Evolutionary conservation across 2,797 vertebrate genomes (phyloP).

Genomic region (Chaetodon trifasciatus): DNA sequence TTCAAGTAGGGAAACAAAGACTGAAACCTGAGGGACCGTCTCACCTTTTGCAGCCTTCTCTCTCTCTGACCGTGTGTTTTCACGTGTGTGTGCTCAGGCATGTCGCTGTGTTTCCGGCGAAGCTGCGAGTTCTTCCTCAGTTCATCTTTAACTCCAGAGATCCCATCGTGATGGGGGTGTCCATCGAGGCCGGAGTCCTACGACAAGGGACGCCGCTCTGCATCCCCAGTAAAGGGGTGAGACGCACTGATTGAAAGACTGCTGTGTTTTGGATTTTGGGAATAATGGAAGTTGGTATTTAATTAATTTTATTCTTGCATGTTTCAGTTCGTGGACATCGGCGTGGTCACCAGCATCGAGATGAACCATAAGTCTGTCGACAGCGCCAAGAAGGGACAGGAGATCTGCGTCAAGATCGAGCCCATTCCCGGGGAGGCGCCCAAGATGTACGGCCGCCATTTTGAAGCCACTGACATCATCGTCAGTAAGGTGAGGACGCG

Average conservation of each 20-base stretch:
- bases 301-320: background rate
- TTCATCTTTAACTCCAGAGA: conserved; percentile 99
- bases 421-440: conserved; percentile 97
- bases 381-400: conserved; percentile 95
- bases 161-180: conserved; percentile 96
- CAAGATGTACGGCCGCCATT: conserved; percentile 99
- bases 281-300: background rate
- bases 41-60: too few species aligned
- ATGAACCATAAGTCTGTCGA: conserved; percentile 96
- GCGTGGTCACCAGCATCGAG: conserved; percentile 97
- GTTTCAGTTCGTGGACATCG: conserved; percentile 95
- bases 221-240: conserved; percentile 96
- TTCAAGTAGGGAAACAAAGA: conserved; percentile 90
- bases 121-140: conserved; percentile 95
- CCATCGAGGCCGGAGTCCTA: conserved; percentile 92
- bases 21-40: background rate
- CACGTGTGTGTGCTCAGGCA: conserved; percentile 82
- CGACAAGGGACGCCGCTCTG: conserved; percentile 95
- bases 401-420: conserved; percentile 98
- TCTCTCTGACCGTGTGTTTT: background rate
- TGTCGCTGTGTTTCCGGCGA: conserved; percentile 96
- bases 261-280: background rate
- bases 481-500: conserved; percentile 91
- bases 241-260: conserved; percentile 32
- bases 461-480: conserved; percentile 95